A percentile compares a stretch with the other conserved stretches of the same genome.
These are phyloP conservation scores for Callipepla californica DNA, from an alignment of 2,113 vertebrate genomes.

Conservation along the genomic window DNA sequence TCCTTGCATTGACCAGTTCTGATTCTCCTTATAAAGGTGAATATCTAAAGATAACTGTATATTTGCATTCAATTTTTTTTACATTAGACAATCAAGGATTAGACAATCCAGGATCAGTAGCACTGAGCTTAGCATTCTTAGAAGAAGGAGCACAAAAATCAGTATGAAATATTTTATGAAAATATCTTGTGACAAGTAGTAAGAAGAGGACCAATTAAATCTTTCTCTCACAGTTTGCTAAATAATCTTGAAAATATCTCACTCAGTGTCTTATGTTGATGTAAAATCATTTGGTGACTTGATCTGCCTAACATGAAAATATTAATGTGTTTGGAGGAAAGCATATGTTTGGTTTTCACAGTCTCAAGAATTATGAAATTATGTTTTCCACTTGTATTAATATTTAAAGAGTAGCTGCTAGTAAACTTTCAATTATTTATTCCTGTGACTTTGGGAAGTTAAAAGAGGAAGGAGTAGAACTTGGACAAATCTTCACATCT, in stretches of 20 bases:
- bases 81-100: not conserved
- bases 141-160: not conserved
- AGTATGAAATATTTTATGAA: not conserved
- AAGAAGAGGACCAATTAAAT: not conserved
- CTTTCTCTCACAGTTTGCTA: not conserved
- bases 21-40: not conserved
- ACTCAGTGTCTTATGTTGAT: not conserved
- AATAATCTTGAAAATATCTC: not conserved
- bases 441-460: not conserved
- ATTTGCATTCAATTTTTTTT: not conserved
- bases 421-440: not conserved
- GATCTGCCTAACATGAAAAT: not conserved
- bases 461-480: not conserved
- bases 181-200: not conserved
- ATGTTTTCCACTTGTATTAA: not conserved
- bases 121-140: accelerated
- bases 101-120: not conserved
- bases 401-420: not conserved
- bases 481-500: not conserved
- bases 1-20: not conserved
- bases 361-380: not conserved
- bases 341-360: not conserved
- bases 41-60: not conserved
- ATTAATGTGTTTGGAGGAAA: not conserved
- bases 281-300: not conserved